A percentile compares a stretch with the other conserved stretches of the same genome.
These are phyloP conservation scores for Chaetops frenatus DNA, from an alignment of 2,113 vertebrate genomes.

Conservation along the genomic window DNA sequence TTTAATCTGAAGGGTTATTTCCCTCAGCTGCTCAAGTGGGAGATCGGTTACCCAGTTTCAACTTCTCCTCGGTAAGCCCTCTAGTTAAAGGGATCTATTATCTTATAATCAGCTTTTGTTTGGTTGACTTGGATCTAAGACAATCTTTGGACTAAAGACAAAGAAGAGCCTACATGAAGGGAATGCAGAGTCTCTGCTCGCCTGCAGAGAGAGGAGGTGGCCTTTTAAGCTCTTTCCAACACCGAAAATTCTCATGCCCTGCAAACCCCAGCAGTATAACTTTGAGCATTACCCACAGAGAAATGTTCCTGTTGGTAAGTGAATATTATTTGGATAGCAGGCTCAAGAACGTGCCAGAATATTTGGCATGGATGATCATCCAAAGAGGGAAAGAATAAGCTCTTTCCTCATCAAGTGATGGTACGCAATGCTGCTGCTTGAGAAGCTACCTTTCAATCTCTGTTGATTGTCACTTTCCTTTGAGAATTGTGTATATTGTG, in stretches of 20 bases:
- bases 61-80: conserved; percentile 38
- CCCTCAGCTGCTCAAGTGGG: not conserved
- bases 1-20: not conserved
- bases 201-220: conserved; percentile 30
- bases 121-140: conserved; percentile 65
- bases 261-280: conserved; percentile 37
- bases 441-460: not conserved
- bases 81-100: conserved; percentile 73
- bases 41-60: not conserved
- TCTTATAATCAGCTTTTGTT: conserved; percentile 71
- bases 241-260: conserved; percentile 69
- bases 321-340: conserved; percentile 27
- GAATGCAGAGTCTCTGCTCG: conserved; percentile 3
- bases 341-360: not conserved
- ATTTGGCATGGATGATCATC: conserved; percentile 16
- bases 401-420: conserved; percentile 14
- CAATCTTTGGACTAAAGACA: conserved; percentile 57
- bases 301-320: conserved; percentile 45
- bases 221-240: conserved; percentile 52
- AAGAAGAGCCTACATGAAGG: conserved; percentile 36
- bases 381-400: conserved; percentile 2
- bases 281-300: conserved; percentile 45
- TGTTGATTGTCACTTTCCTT: not conserved
- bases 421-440: not conserved
- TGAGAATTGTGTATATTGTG: not conserved